Percentiles rank a stretch among this genome's conserved stretches.
These are phyloP conservation scores for Otus scops DNA, from an alignment of 2,797 vertebrate genomes.

Conservation along the genomic window DNA sequence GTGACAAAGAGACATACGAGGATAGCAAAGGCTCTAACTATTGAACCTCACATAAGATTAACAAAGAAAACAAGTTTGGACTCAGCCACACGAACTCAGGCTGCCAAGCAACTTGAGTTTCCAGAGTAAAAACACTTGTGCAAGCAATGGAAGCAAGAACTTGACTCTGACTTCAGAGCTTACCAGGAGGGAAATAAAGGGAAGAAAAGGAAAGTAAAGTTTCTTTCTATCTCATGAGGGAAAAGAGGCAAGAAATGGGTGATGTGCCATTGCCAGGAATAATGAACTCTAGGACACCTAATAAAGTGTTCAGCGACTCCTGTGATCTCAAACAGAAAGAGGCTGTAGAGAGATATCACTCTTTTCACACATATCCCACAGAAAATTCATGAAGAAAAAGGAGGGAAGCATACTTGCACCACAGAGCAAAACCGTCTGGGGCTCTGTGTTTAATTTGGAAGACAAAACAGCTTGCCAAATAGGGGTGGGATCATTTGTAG, in stretches of 20 bases:
- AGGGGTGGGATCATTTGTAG: background rate
- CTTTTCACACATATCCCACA: background rate
- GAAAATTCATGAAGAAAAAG: background rate
- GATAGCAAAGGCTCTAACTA: background rate
- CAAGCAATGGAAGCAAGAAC: slow-evolving; percentile 10
- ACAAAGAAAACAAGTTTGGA: background rate
- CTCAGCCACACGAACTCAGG: background rate
- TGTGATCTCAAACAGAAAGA: background rate
- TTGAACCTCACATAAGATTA: background rate
- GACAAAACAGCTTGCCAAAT: background rate
- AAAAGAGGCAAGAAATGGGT: background rate
- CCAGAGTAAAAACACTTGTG: slow-evolving; percentile 1
- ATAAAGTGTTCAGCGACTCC: background rate
- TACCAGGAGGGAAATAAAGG: background rate
- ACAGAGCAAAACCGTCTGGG: background rate
- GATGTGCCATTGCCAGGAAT: background rate
- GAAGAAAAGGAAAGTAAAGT: background rate
- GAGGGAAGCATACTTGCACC: background rate
- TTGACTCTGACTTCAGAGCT: background rate
- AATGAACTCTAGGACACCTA: background rate
- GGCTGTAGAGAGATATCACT: background rate
- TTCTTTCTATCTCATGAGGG: background rate
- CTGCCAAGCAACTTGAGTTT: slow-evolving; percentile 7
- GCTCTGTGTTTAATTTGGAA: background rate
- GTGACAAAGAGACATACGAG: background rate